Base-by-base conservation (phyloP, 2,888 invertebrate genomes). In the Drosophila algonquin region DNA sequence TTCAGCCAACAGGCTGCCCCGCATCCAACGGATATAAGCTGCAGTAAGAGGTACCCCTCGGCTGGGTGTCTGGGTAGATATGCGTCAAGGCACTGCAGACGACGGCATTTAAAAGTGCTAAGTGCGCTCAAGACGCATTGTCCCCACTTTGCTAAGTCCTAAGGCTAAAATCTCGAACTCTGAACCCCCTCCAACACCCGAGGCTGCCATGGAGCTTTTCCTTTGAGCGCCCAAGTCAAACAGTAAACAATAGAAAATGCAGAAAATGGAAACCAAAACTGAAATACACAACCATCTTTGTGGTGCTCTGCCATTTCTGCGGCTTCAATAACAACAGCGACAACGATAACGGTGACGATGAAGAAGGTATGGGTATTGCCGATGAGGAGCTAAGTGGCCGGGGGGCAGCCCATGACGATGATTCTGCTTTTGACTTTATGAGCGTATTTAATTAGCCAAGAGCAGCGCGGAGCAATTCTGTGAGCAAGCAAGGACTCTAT, bases 381-480 rank as follows among this genome's bases (percentile, higher is more conserved):
- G 64, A n/a, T 27, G 27, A 46, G 48, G 14, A 10, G 12, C 8
- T 2, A 3, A 16, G 47, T 2, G 5, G 56, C 1, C 8, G 10
- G 3, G 24, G 24, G 21, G 6, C 9, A 16, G 8, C 30, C n/a
- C 16, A 56, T 10, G 16, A 27, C n/a, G 8, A 56, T 24, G 21
- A 54, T 35, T 32, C 10, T 51, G 58, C 79, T 85, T 81, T 87
- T 87, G 85, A 79, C 87, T 82, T 84, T 82, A 87, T 87, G 82
- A 85, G 85, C 80, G 79, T 81, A 85, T 82, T 87, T 87, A 82
- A 82, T 82, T 87, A 83, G 81, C 77, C 87, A 71, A 69, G 35
- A 35, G 21, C 21, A 21, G 21, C 21, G 21, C 21, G 21, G 21
- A 21, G 3, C 2, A 21, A 21, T 21, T 21, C 18, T 21, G 21